Conservation (phyloP, 1,140 invertebrate genomes). For the Philotrypesis tridentata region DNA sequence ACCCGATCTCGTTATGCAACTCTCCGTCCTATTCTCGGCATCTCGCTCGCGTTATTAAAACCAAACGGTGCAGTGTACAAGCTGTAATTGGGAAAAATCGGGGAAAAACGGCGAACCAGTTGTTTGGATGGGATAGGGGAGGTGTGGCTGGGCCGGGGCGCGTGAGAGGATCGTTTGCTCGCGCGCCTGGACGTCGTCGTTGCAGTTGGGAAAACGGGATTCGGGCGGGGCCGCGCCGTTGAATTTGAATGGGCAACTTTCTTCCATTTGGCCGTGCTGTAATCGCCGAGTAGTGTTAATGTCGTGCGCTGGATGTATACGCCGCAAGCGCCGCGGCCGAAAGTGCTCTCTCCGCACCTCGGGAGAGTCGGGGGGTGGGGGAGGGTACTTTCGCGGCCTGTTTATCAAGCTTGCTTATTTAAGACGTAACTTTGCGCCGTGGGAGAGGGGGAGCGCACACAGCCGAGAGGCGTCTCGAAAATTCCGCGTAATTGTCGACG, state of each 20-base stretch:
- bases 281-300: constrained; percentile 61
- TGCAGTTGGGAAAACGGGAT: background rate
- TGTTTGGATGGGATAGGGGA: no score
- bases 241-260: constrained; percentile 63
- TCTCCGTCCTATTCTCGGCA: no score
- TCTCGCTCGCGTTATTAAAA: no score
- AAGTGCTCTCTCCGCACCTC: no score
- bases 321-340: constrained; percentile 2
- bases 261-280: constrained; percentile 60
- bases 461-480: no score
- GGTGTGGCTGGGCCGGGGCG: no score
- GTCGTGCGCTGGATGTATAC: constrained; percentile 46
- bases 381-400: background rate
- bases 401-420: constrained; percentile 31
- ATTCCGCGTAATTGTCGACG: background rate
- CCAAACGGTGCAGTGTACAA: no score
- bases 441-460: no score
- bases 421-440: constrained; percentile 13
- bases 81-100: no score
- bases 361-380: background rate
- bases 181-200: background rate
- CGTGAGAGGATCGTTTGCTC: background rate
- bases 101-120: no score
- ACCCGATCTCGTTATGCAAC: no score
- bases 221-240: constrained; percentile 57